These are phyloP conservation scores for Paraplagusia blochii DNA, from an alignment of 2,113 vertebrate genomes.

Conservation along the genomic window DNA sequence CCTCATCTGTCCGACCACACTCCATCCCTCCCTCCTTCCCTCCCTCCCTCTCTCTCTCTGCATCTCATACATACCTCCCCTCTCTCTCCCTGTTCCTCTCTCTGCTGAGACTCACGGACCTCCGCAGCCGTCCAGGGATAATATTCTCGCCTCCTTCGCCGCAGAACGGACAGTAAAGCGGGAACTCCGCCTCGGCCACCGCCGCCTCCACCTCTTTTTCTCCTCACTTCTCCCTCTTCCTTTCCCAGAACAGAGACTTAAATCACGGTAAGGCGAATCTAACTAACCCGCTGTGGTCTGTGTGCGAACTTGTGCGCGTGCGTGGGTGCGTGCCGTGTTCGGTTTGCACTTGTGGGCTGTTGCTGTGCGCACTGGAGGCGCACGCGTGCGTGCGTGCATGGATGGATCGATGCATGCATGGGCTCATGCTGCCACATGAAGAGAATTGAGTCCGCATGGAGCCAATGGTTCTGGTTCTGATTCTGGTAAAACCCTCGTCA, in stretches of 20 bases:
- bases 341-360: conserved; percentile 34
- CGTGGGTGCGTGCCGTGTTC: too few relatives aligned
- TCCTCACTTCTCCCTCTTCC: conserved; percentile 11
- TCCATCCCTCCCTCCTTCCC: conserved; percentile 6
- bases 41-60: conserved; percentile 14
- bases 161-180: conserved; percentile 57
- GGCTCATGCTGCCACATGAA: conserved; percentile 22
- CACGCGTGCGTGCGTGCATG: not conserved
- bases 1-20: conserved; percentile 8
- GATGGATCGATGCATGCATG: too few relatives aligned
- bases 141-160: conserved; percentile 44
- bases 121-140: conserved; percentile 53
- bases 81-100: conserved; percentile 37
- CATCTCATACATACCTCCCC: conserved; percentile 2
- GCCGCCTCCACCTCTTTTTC: too few relatives aligned
- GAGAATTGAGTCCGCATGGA: not conserved
- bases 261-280: conserved; percentile 45
- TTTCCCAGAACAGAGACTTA: conserved; percentile 11
- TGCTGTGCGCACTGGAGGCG: conserved; percentile 25
- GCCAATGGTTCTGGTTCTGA: not conserved
- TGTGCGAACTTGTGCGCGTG: not conserved
- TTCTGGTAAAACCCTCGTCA: not conserved
- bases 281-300: not conserved
- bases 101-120: conserved; percentile 57
- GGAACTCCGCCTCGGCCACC: not conserved